Evolutionary conservation across 2,888 invertebrate species (phyloP), one percentile per base, ranked within the genome.

Genomic region (Coelopa pilipes): DNA sequence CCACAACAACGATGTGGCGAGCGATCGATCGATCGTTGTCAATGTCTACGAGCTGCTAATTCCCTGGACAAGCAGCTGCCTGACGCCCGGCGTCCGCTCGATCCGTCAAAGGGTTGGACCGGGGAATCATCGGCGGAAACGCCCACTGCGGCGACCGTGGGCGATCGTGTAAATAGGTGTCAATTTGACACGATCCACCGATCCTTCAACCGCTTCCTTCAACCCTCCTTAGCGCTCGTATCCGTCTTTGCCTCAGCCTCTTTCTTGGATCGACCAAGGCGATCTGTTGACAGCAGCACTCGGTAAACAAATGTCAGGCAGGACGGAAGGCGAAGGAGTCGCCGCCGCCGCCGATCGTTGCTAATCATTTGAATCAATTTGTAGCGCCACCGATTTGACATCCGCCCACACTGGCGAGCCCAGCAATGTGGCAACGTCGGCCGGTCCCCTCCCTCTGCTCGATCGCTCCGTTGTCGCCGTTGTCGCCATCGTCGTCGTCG

Each of bases 361-460:
- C 50, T 70, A 70, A 70, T 70, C 45, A 70, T 70, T 70, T 70
- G 19, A 70, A 70, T 53, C 46, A 70, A 70, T 70, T 62, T 9
- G 53, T 55, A 63, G 24, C 62, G 70, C 70, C 70, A 63, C 50
- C 24, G 70, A 50, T 70, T 53, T 70, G 57, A 59, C 62, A 70
- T 62, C 70, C 62, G 62, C 34, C 50, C 21, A 62, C 53, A 15
- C 34, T 55, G 34, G 34, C 2, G 34, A 2, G 7, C 34, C 2
- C n/a, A 59, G 19, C 21, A 59, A 59, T 59, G 21, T 59, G 57
- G 21, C 21, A 59, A 59, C 21, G 1, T 17, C 19, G 19, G 24
- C 19, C 19, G 10, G 34, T 34, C 34, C 34, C 34, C 34, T 34
- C 34, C 34, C 7, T 34, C 34, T 34, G 2, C 34, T 34, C 34